Percentiles rank a stretch among this genome's conserved stretches.
These are phyloP conservation scores for Centrocercus urophasianus DNA, from an alignment of 2,113 vertebrate species.

Conservation along the genomic window DNA sequence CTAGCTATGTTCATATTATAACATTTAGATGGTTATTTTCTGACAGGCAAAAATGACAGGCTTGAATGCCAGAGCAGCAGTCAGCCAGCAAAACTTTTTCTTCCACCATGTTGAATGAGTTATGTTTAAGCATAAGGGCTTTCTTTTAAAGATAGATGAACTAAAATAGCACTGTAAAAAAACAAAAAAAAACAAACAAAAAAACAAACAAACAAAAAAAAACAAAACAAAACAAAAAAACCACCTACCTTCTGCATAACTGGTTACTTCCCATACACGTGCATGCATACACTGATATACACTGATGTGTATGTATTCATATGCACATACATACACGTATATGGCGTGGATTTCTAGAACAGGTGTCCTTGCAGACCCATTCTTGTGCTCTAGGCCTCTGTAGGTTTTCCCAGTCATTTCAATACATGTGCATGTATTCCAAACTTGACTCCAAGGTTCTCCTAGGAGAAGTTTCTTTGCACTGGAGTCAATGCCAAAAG, in stretches of 20 bases:
- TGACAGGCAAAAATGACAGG: background rate
- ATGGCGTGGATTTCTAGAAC: fast-evolving
- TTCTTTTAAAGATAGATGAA: background rate
- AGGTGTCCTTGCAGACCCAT: background rate
- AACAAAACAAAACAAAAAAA: too few species aligned
- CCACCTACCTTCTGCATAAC: background rate
- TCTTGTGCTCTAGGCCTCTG: background rate
- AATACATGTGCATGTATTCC: fast-evolving
- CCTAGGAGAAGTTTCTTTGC: background rate
- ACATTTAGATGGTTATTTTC: background rate
- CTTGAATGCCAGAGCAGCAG: background rate
- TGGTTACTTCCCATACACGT: background rate
- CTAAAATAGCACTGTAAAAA: background rate
- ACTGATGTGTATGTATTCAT: background rate
- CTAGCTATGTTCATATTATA: background rate
- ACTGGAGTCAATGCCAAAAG: background rate
- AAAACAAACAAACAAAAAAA: too few species aligned
- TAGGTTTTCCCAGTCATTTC: background rate
- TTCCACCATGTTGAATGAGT: background rate
- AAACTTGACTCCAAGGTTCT: fast-evolving
- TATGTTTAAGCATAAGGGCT: background rate
- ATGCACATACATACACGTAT: too few species aligned
- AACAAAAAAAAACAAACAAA: background rate
- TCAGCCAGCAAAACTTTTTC: background rate
- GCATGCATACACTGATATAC: background rate